Conservation (phyloP, 1,140 invertebrate species). For the Antheraea pernyi region DNA sequence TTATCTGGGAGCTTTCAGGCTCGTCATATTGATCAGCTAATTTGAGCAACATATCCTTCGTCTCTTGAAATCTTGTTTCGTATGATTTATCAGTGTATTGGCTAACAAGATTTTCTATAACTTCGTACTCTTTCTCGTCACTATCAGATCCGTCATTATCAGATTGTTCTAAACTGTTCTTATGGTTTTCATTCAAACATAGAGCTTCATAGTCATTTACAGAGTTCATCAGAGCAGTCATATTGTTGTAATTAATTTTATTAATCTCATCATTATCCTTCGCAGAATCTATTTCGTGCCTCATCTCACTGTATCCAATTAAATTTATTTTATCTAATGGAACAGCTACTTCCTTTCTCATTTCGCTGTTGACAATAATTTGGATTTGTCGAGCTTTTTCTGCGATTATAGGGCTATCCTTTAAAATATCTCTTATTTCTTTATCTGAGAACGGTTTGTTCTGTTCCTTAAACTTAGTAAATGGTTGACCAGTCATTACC, state of each 20-base stretch:
- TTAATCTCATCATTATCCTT: constrained; percentile 44
- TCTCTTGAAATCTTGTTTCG: constrained; percentile 65
- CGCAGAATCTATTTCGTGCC: constrained; percentile 45
- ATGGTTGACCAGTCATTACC: constrained; percentile 70
- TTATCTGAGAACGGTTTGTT: constrained; percentile 48
- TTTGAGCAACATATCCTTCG: constrained; percentile 58
- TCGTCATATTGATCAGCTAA: constrained; percentile 63
- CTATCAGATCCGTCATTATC: constrained; percentile 23
- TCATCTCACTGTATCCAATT: constrained; percentile 46
- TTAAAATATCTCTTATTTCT: constrained; percentile 59
- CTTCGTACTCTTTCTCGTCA: constrained; percentile 59
- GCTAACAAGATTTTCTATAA: constrained; percentile 65
- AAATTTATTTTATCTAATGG: constrained; percentile 61
- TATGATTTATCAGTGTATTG: constrained; percentile 67
- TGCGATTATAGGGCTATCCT: constrained; percentile 56
- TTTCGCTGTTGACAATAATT: constrained; percentile 45
- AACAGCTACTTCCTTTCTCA: constrained; percentile 34
- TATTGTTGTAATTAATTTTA: constrained; percentile 59
- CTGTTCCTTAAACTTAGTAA: constrained; percentile 56
- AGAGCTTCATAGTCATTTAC: constrained; percentile 39
- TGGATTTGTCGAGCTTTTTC: constrained; percentile 73
- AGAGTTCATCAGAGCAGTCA: constrained; percentile 54
- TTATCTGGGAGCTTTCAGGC: constrained; percentile 23
- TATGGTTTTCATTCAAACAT: constrained; percentile 19
- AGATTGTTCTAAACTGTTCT: constrained; percentile 20